phyloP scores from a whole-genome alignment of 2,797 vertebrate species.

The Tadarida brasiliensis region DNA sequence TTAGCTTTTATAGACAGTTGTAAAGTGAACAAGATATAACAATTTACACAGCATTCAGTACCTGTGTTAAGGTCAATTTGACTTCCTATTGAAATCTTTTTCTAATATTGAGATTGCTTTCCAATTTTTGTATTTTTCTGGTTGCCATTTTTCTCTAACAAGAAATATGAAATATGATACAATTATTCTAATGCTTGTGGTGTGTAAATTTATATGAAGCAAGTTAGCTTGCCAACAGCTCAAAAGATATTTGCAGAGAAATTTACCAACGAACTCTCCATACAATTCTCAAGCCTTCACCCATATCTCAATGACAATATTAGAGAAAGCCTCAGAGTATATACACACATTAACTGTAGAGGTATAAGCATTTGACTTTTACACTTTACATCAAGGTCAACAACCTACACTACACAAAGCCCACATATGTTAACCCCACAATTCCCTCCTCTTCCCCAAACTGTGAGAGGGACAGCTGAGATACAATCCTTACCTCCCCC shows the following conservation, averaged over 20 bases:
- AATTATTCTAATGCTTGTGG: not conserved
- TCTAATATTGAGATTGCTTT: not conserved
- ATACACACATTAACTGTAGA: not conserved
- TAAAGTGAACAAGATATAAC: slow-evolving; percentile 47
- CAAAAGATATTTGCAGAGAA: slow-evolving; percentile 3
- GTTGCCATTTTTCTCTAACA: slow-evolving; percentile 1
- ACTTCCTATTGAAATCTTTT: not conserved
- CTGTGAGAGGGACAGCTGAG: not conserved
- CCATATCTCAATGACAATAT: not conserved
- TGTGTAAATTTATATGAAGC: not conserved
- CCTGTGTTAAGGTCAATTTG: slow-evolving; percentile 58
- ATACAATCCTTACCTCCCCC: not conserved
- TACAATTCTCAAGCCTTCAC: not conserved
- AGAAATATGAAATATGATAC: slow-evolving; percentile 23
- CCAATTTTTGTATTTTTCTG: slow-evolving; percentile 26
- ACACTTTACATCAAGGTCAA: not conserved
- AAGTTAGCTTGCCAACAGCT: not conserved
- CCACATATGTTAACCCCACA: not conserved
- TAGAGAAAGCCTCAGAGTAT: not conserved
- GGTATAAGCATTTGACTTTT: not conserved
- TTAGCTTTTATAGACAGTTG: slow-evolving; percentile 56
- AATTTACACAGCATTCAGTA: slow-evolving; percentile 49
- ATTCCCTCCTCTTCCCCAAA: not conserved
- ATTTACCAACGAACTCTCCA: not conserved
- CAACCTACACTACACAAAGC: not conserved